A percentile compares a stretch with the other conserved stretches of the same genome.
Conservation (phyloP, 2,113 vertebrate species). For the Tetrao urogallus region DNA sequence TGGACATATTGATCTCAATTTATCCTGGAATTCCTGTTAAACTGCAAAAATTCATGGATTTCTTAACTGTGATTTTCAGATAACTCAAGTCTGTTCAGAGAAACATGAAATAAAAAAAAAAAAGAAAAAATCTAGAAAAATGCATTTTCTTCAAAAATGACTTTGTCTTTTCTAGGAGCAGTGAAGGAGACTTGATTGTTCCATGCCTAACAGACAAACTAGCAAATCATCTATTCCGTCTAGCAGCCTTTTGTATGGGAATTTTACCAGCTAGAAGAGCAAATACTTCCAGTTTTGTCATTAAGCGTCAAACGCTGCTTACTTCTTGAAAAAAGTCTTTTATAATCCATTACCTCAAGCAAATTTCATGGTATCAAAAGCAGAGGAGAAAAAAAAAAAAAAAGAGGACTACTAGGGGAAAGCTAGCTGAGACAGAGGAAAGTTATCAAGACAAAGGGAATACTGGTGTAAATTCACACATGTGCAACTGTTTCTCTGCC, state of each 20-base stretch:
- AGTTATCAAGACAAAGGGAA: not conserved
- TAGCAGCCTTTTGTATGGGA: not conserved
- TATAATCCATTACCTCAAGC: not conserved
- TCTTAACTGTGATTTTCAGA: not conserved
- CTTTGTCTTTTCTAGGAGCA: not conserved
- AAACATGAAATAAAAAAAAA: not conserved
- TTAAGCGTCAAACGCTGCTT: not conserved
- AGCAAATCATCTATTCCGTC: not conserved
- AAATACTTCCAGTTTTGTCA: not conserved
- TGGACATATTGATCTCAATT: not conserved
- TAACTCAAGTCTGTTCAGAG: not conserved
- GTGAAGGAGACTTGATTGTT: not conserved
- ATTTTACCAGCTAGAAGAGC: not conserved
- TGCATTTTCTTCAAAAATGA: not conserved
- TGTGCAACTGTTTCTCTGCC: not conserved
- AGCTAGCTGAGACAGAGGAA: not conserved
- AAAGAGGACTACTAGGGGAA: not conserved
- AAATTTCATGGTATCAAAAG: not conserved
- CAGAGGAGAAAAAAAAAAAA: not conserved
- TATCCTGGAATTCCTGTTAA: not conserved
- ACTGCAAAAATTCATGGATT: not conserved
- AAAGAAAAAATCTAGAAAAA: not conserved
- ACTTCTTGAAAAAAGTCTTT: not conserved
- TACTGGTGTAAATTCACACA: not conserved
- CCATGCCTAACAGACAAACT: not conserved